Evolutionary conservation across 2,113 vertebrate genomes (phyloP).

Genomic region (Thalassarche chlororhynchos): DNA sequence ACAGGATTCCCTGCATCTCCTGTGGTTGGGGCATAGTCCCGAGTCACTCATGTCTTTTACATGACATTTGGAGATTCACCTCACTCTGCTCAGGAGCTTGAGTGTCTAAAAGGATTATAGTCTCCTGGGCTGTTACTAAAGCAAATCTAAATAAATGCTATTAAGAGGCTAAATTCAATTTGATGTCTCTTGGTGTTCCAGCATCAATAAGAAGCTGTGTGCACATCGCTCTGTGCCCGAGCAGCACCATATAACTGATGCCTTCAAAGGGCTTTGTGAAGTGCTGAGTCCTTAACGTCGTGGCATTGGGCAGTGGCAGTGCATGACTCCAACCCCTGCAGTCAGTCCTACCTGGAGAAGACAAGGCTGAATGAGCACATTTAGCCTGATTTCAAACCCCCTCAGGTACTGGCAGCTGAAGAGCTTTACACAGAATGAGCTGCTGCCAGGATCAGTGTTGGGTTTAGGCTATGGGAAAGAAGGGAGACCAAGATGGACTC

Average conservation of each 20-base stretch:
- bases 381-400: not conserved
- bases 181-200: not conserved
- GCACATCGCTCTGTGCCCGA: not conserved
- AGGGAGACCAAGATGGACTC: not conserved
- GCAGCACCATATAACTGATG: not conserved
- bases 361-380: not conserved
- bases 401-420: not conserved
- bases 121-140: conserved; percentile 2
- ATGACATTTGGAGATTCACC: not conserved
- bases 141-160: conserved; percentile 46
- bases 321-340: not conserved
- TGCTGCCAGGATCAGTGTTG: not conserved
- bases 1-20: not conserved
- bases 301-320: rapidly evolving
- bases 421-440: not conserved
- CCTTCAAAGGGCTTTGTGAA: not conserved
- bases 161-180: conserved; percentile 45
- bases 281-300: rapidly evolving
- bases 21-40: not conserved
- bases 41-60: not conserved
- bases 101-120: conserved; percentile 9
- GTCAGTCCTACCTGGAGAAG: not conserved
- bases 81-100: not conserved
- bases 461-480: not conserved
- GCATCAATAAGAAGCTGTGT: not conserved